Evolutionary conservation across 2,113 vertebrate genomes (phyloP).

Genomic region (Sinosuthora webbiana): DNA sequence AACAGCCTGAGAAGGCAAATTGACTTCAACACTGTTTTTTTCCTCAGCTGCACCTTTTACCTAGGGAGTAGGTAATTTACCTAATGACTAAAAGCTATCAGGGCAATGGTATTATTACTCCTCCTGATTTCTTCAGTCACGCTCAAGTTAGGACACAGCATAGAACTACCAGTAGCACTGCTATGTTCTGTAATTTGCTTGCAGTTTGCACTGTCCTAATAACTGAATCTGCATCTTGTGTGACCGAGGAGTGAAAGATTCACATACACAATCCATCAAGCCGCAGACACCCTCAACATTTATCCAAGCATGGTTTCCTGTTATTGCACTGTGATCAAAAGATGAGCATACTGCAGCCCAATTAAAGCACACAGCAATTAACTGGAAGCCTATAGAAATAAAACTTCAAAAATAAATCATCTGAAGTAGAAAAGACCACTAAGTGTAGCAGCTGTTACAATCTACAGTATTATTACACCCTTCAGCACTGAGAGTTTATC

Average conservation of each 20-base stretch:
- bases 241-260: background rate
- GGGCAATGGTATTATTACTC: background rate
- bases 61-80: no score
- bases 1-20: background rate
- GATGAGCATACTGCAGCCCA: background rate
- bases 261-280: background rate
- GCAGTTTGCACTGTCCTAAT: background rate
- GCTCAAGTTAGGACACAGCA: background rate
- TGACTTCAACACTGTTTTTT: background rate
- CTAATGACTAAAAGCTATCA: background rate
- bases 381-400: constrained; percentile 43
- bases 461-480: background rate
- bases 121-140: background rate
- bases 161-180: background rate
- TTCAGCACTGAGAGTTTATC: background rate
- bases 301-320: background rate
- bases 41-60: background rate
- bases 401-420: constrained; percentile 60
- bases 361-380: constrained; percentile 40
- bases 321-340: constrained; percentile 43
- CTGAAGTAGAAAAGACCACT: background rate
- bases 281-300: background rate
- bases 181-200: background rate
- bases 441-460: constrained; percentile 13
- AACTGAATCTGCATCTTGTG: background rate